Conservation (phyloP, 2,797 vertebrate species). For the Pachyuromys duprasi region DNA sequence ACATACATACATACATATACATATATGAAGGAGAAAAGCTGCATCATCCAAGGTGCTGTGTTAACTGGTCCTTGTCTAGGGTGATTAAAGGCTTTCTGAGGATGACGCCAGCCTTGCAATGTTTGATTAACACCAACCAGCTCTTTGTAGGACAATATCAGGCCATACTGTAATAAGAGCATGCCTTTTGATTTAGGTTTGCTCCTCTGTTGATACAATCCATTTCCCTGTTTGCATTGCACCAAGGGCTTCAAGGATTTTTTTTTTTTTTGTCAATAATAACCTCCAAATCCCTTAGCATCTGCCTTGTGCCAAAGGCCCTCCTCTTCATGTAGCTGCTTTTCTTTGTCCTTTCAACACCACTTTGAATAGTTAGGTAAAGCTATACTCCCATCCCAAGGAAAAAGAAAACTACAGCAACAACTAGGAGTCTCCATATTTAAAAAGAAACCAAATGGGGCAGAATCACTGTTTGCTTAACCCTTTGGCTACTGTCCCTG, state of each 20-base stretch:
- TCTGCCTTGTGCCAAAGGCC: constrained; percentile 81
- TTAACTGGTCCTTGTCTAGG: constrained; percentile 60
- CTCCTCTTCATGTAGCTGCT: constrained; percentile 62
- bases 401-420: constrained; percentile 69
- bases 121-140: constrained; percentile 80
- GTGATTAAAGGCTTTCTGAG: constrained; percentile 71
- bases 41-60: constrained; percentile 39
- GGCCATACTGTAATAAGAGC: constrained; percentile 74
- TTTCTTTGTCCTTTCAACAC: constrained; percentile 61
- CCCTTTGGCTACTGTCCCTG: constrained; percentile 54
- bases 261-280: constrained; percentile 74
- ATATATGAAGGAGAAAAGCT: constrained; percentile 26
- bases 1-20: neutral
- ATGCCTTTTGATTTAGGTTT: constrained; percentile 65
- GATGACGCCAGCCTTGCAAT: constrained; percentile 58
- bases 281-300: constrained; percentile 83
- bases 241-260: constrained; percentile 74
- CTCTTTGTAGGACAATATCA: constrained; percentile 75
- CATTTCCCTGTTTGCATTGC: constrained; percentile 77
- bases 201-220: constrained; percentile 65
- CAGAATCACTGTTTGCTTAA: constrained; percentile 58
- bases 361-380: constrained; percentile 73
- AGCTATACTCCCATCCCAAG: constrained; percentile 62
- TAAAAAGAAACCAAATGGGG: constrained; percentile 64
- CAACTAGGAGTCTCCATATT: constrained; percentile 38